Evolutionary conservation across 2,888 invertebrate genomes (phyloP).

Genomic region (Leptarthrus brevirostris): DNA sequence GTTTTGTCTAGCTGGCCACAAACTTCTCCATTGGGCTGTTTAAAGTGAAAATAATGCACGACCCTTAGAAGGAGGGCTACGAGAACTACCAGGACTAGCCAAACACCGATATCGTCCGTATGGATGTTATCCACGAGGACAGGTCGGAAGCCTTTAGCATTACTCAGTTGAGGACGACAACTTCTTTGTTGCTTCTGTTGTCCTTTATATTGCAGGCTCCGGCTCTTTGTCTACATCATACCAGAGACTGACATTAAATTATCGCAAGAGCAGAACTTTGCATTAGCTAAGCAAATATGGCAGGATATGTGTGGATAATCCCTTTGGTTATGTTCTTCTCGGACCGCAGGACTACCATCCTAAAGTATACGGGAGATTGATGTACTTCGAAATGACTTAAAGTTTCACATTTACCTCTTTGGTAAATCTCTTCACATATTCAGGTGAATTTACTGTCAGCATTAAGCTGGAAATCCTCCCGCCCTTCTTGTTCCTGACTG

Average conservation of each 20-base stretch:
- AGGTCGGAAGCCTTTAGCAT: conserved; percentile 20
- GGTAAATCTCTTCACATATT: conserved; percentile 24
- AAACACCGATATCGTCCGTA: conserved; percentile 33
- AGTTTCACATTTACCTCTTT: conserved; percentile 30
- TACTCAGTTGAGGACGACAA: background rate
- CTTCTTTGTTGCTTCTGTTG: conserved; percentile 32
- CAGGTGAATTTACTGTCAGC: conserved; percentile 46
- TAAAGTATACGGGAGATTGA: conserved; percentile 34
- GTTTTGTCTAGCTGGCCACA: conserved; percentile 47
- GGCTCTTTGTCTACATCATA: conserved; percentile 37
- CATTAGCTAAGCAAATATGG: conserved; percentile 53
- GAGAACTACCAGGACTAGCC: conserved; percentile 37
- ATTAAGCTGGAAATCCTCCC: conserved; percentile 1
- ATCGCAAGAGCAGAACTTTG: conserved; percentile 52
- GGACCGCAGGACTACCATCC: conserved; percentile 5
- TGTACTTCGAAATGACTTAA: conserved; percentile 39
- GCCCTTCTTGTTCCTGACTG: background rate
- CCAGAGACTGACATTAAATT: conserved; percentile 47
- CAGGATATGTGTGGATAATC: conserved; percentile 53
- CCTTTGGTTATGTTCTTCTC: conserved; percentile 47
- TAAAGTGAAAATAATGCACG: conserved; percentile 53
- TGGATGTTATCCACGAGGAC: conserved; percentile 23
- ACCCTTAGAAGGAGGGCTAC: conserved; percentile 40
- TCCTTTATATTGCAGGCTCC: background rate
- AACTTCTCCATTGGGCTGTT: conserved; percentile 43